Evolutionary conservation across 2,113 vertebrate species (phyloP).

Genomic region (Mastomys coucha): DNA sequence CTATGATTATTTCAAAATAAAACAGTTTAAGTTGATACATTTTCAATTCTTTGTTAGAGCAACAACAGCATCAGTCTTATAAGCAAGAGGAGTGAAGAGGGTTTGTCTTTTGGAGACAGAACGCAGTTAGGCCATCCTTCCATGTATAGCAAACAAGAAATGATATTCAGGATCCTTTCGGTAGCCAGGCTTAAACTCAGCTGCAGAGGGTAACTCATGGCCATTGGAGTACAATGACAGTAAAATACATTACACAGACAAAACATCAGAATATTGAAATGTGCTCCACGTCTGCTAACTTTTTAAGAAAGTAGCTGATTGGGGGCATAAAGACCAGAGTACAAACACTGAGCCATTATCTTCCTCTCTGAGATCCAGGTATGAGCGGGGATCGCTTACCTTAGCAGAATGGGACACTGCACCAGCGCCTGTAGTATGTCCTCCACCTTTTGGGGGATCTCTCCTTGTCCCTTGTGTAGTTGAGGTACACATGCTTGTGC

Average conservation of each 20-base stretch:
- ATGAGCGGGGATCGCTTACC: constrained; percentile 83
- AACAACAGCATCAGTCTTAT: background rate
- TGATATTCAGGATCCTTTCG: background rate
- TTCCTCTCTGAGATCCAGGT: background rate
- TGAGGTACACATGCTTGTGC: constrained; percentile 94
- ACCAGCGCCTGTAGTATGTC: constrained; percentile 91
- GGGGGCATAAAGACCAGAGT: background rate
- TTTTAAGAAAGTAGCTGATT: background rate
- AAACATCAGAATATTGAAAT: constrained; percentile 32
- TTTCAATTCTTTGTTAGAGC: constrained; percentile 48
- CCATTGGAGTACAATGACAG: background rate
- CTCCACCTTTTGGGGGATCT: constrained; percentile 85
- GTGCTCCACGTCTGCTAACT: constrained; percentile 2
- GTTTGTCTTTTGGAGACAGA: background rate
- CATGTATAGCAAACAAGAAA: constrained; percentile 49
- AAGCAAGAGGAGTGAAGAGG: constrained; percentile 1
- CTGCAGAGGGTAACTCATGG: constrained; percentile 11
- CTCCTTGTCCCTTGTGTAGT: constrained; percentile 86
- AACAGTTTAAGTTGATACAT: background rate
- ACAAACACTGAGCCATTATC: background rate
- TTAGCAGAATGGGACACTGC: constrained; percentile 88
- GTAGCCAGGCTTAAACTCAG: constrained; percentile 11
- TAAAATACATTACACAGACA: background rate
- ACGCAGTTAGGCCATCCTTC: background rate
- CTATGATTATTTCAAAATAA: constrained; percentile 49